Conservation (phyloP, 1,140 invertebrate species). For the Zaprionus kolodkinae region DNA sequence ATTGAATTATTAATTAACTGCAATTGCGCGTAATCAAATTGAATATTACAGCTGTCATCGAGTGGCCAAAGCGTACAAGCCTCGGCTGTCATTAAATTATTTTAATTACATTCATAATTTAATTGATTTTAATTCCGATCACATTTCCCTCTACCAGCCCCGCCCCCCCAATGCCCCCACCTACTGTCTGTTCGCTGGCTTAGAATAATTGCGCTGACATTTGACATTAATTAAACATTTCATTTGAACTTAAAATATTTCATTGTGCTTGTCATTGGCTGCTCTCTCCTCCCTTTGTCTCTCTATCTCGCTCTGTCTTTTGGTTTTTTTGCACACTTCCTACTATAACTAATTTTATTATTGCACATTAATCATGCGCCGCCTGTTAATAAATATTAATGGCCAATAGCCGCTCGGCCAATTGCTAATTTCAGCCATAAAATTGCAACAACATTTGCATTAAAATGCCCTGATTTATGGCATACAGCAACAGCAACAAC, state of each 20-base stretch:
- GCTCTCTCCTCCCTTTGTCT: neutral
- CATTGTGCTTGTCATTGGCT: slow-evolving; percentile 39
- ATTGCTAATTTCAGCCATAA: slow-evolving; percentile 77
- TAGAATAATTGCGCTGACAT: slow-evolving; percentile 79
- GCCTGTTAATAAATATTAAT: slow-evolving; percentile 81
- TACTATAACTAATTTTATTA: slow-evolving; percentile 76
- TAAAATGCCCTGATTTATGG: slow-evolving; percentile 73
- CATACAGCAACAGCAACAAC: slow-evolving; percentile 24
- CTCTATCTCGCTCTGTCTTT: neutral
- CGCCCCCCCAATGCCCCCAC: too few relatives aligned
- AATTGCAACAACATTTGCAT: slow-evolving; percentile 75
- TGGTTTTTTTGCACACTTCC: slow-evolving; percentile 18
- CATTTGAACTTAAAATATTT: slow-evolving; percentile 64
- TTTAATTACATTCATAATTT: slow-evolving; percentile 82
- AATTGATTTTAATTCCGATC: slow-evolving; percentile 73
- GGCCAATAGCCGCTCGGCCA: slow-evolving; percentile 46
- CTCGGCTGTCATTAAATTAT: slow-evolving; percentile 66
- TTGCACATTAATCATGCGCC: slow-evolving; percentile 73
- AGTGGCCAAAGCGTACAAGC: slow-evolving; percentile 34
- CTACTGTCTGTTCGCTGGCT: slow-evolving; percentile 39
- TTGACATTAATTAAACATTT: slow-evolving; percentile 72
- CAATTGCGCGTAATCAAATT: slow-evolving; percentile 70
- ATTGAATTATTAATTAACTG: slow-evolving; percentile 82
- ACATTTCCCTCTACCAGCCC: neutral
- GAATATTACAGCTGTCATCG: slow-evolving; percentile 74